Percentiles rank a stretch among this genome's conserved stretches.
phyloP scores from a whole-genome alignment of 2,888 invertebrate genomes.

The Dryomyza anilis region DNA sequence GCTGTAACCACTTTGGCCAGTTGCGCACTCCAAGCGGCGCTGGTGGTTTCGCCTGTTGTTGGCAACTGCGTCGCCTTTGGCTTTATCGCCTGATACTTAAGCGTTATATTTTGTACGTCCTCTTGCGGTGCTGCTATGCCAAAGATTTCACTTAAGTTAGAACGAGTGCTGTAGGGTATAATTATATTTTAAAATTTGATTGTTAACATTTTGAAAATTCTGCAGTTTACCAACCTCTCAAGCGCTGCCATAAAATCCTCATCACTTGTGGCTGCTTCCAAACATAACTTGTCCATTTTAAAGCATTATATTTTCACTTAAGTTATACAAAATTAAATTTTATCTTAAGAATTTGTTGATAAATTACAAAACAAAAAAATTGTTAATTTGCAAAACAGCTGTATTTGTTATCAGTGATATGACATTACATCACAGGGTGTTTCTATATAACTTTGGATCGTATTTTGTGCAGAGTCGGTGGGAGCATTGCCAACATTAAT shows the following conservation, averaged over 20 bases:
- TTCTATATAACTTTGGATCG: no score
- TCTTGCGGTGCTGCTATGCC: slow-evolving; percentile 28
- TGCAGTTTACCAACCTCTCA: slow-evolving; percentile 30
- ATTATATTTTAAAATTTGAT: neutral
- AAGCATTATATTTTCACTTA: neutral
- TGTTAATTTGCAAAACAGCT: neutral
- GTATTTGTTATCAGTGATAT: neutral
- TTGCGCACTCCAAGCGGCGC: slow-evolving; percentile 39
- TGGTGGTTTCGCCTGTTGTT: neutral
- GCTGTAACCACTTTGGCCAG: slow-evolving; percentile 47
- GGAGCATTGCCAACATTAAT: no score
- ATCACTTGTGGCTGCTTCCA: slow-evolving; percentile 32
- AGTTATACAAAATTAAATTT: slow-evolving; percentile 9
- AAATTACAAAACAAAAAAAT: neutral
- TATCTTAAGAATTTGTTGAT: neutral
- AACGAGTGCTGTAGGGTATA: slow-evolving; percentile 31
- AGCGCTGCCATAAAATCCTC: slow-evolving; percentile 42
- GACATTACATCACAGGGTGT: neutral
- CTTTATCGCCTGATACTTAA: slow-evolving; percentile 44
- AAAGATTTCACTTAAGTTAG: slow-evolving; percentile 43
- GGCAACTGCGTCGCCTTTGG: neutral
- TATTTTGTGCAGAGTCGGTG: no score
- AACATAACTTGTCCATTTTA: slow-evolving; percentile 35
- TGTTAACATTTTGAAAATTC: neutral
- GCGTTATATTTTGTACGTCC: slow-evolving; percentile 34